Conservation (phyloP, 2,888 invertebrate species). For the Tipula helvola region DNA sequence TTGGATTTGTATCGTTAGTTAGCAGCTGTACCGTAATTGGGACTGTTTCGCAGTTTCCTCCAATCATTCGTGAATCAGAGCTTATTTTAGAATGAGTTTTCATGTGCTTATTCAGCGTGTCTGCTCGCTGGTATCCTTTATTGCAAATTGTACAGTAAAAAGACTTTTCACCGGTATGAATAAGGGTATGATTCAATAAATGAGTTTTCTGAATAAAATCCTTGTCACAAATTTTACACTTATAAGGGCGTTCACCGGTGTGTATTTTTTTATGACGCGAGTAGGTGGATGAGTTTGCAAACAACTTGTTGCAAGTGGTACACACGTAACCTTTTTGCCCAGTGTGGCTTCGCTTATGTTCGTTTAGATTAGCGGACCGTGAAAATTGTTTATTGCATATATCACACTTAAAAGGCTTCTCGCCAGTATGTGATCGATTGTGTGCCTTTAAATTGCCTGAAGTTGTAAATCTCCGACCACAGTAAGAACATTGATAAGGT, state of each 20-base stretch:
- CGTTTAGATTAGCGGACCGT: conserved; percentile 13
- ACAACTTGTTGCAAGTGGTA: conserved; percentile 11
- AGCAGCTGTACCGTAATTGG: background rate
- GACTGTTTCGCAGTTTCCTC: background rate
- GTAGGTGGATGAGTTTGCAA: conserved; percentile 11
- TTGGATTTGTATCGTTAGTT: background rate
- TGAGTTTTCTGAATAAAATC: conserved; percentile 14
- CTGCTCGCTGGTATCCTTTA: conserved; percentile 14
- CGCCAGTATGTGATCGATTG: conserved; percentile 14
- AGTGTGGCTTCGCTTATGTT: conserved; percentile 13
- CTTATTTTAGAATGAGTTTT: background rate
- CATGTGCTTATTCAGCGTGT: conserved; percentile 13
- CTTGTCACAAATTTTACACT: conserved; percentile 15
- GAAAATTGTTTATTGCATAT: conserved; percentile 15
- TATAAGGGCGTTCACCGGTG: conserved; percentile 14
- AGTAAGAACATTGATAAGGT: conserved; percentile 14
- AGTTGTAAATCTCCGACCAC: conserved; percentile 14
- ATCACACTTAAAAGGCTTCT: conserved; percentile 12
- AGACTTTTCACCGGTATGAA: conserved; percentile 16
- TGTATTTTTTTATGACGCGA: conserved; percentile 16
- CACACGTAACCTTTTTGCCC: conserved; percentile 12
- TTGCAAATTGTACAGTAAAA: conserved; percentile 14
- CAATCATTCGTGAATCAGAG: background rate
- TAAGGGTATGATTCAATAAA: conserved; percentile 13
- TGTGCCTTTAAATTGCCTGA: conserved; percentile 15